A percentile compares a stretch with the other conserved stretches of the same genome.
phyloP scores from a whole-genome alignment of 2,888 invertebrate genomes.

The Ormyrus labotus region DNA sequence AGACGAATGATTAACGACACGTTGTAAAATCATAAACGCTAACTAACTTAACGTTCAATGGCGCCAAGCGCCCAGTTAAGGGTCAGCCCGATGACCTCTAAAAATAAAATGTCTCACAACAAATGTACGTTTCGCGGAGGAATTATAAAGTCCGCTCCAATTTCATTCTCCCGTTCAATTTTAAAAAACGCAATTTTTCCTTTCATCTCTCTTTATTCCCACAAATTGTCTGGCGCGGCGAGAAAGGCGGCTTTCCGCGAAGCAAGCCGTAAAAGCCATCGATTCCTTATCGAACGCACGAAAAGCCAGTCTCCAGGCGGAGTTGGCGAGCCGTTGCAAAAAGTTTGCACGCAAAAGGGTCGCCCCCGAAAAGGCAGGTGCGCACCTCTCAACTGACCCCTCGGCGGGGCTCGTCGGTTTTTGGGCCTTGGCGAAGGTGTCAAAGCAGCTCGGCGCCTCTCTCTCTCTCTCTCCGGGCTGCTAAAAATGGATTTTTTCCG shows the following conservation, averaged over 20 bases:
- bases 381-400: no score
- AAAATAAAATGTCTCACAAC: constrained; percentile 32
- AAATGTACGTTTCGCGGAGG: background rate
- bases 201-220: no score
- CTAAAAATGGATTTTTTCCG: constrained; percentile 65
- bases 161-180: no score
- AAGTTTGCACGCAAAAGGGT: background rate
- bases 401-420: background rate
- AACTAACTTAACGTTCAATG: constrained; percentile 31
- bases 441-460: background rate
- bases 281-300: no score
- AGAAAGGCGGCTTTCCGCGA: no score
- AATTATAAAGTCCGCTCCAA: no score
- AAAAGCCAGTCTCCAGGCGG: no score
- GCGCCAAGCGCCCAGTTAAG: constrained; percentile 30
- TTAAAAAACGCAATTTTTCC: no score
- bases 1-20: background rate
- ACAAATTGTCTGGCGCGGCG: no score
- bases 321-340: no score
- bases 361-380: background rate
- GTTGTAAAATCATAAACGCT: background rate
- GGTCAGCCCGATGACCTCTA: constrained; percentile 22
- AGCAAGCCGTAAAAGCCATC: no score
- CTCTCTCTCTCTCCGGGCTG: background rate
- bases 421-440: constrained; percentile 4